Base-by-base conservation (phyloP, 2,888 invertebrate species). In the Lapara coniferarum region DNA sequence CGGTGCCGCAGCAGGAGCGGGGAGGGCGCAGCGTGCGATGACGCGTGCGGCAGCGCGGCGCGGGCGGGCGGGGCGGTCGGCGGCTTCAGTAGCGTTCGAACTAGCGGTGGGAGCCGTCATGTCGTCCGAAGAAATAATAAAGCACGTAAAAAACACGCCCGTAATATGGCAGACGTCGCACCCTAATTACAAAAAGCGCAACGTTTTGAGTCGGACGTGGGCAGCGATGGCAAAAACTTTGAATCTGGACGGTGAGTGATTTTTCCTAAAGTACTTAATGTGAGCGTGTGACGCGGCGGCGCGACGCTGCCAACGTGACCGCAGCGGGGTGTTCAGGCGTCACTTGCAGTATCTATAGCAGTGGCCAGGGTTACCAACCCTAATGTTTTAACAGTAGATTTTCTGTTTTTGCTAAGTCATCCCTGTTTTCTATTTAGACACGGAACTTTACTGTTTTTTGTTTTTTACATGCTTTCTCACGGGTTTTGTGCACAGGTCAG, bases 71-170 rank as follows among this genome's bases (percentile, higher is more conserved):
- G 53, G 53, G 53, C 53, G 53, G 53, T 16, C 8, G 53, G 53
- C 53, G 53, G 53, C n/a, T 0, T 16, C 53, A 53, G 53, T 53
- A 16, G 53, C 53, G 53, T 6, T 2, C 53, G 16, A 53, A 53
- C 53, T 53, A 53, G 53, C 53, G 53, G n/a, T 53, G 53, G 53
- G 16, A 53, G 8, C 16, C 53, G 53, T 53, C 53, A 53, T 53
- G 53, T 53, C 53, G 53, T 53, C 16, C 53, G 53, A 53, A 10
- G 53, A 53, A 14, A 53, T 53, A 16, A 53, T 53, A 53, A 16
- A 8, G n/a, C 53, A 53, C 6, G 53, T 53, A 0, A 53, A 53
- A 53, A 53, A 53, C 53, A 53, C 53, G 16, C 53, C 53, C n/a
- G 53, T 16, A 53, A 53, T 53, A 53, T 53, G 53, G 53, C 53